Evolutionary conservation across 2,113 vertebrate species (phyloP), one percentile per base, ranked within the genome.

Genomic region (Dissostichus mawsoni): DNA sequence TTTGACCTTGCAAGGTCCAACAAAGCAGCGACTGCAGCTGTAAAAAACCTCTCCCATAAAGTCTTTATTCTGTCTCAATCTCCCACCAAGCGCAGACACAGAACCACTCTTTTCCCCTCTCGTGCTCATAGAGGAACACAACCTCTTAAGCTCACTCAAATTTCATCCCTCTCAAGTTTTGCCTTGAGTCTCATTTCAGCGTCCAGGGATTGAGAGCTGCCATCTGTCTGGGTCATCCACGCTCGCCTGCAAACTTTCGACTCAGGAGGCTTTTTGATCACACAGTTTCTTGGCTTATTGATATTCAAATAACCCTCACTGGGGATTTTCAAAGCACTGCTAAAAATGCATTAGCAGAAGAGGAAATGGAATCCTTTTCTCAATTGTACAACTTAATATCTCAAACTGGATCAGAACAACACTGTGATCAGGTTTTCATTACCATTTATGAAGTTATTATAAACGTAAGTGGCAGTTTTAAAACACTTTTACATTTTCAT

Each of bases 141-240:
- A 91, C 69, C 88, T 88, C 84, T 84, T 68, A 88, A 86, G 77
- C 82, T 83, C 76, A 53, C 89, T 92, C 91, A 84, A 76, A 89
- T 92, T 89, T 91, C 88, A 87, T 87, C 81, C 78, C 80, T 89
- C 86, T 91, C 87, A 87, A 86, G 74, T 89, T 84, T 89, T 91
- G 83, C 89, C 86, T 84, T 50, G 63, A 82, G 85, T 88, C 80
- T 93, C 61, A 7, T 88, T 93, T 77, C 90, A 79, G 64, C 33
- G 70, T 84, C 85, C 78, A 20, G 85, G 91, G 87, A 92, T 86
- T 82, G 90, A 89, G 83, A 86, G 81, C 88, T 74, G 84, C 90
- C 92, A 91, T 93, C 89, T 91, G 92, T 91, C 86, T 86, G 79
- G 91, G 92, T 90, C 89, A 81, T 72, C 57, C 53, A 0, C 7